These are phyloP conservation scores for Kradibia gibbosae DNA, from an alignment of 1,140 invertebrate species.

Conservation along the genomic window DNA sequence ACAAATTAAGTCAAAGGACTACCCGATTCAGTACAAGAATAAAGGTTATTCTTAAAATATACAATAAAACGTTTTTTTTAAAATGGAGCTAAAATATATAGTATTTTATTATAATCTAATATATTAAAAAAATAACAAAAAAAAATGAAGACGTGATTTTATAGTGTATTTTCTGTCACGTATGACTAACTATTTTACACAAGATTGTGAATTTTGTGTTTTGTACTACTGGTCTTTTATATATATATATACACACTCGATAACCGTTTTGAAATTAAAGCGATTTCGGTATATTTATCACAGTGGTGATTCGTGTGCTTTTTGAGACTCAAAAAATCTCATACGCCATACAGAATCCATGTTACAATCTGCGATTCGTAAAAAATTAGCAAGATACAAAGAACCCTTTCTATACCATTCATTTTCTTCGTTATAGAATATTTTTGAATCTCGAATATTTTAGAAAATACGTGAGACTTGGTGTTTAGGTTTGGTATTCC, in stretches of 20 bases:
- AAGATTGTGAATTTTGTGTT: not conserved
- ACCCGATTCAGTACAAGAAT: not conserved
- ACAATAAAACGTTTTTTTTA: not conserved
- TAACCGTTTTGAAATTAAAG: not conserved
- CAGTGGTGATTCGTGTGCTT: constrained; percentile 12
- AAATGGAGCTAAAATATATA: constrained; percentile 14
- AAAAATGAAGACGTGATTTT: not conserved
- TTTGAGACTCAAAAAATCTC: not conserved
- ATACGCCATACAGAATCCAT: not conserved
- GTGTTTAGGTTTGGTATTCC: constrained; percentile 53
- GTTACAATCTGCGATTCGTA: constrained; percentile 1
- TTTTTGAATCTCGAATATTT: not conserved
- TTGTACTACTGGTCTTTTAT: constrained; percentile 24
- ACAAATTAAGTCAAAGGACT: not conserved
- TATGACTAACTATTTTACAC: constrained; percentile 15
- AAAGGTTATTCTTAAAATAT: not conserved
- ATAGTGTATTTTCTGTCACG: constrained; percentile 10
- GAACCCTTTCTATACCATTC: not conserved
- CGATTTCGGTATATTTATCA: constrained; percentile 4
- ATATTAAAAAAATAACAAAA: constrained; percentile 5
- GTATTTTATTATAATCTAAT: constrained; percentile 15
- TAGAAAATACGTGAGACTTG: not conserved
- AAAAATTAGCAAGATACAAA: constrained; percentile 7
- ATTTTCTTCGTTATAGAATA: not conserved
- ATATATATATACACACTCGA: not conserved